phyloP scores from a whole-genome alignment of 2,113 vertebrate genomes.

The Zosterops borbonicus region DNA sequence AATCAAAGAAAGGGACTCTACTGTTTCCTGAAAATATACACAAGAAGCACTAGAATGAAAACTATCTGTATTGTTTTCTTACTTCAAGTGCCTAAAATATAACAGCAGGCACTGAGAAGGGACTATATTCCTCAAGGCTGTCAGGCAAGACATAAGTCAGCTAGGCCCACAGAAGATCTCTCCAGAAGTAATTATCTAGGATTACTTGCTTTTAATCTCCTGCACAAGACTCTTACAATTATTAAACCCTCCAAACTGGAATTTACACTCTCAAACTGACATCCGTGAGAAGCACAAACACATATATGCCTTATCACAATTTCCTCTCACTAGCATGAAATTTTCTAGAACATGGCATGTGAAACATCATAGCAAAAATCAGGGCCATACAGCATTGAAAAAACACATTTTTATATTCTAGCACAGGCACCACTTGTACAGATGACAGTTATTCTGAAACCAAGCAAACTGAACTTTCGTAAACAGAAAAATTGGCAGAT shows the following conservation, averaged over 20 bases:
- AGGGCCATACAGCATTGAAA: background rate
- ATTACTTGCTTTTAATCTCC: background rate
- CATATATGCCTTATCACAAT: background rate
- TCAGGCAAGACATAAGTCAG: background rate
- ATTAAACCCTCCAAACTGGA: background rate
- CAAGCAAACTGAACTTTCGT: conserved; percentile 11
- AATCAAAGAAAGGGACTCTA: background rate
- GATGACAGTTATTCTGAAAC: conserved; percentile 2
- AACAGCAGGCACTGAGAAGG: background rate
- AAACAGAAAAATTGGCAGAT: conserved; percentile 22
- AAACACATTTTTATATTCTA: background rate
- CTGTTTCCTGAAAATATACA: background rate
- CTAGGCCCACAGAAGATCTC: background rate
- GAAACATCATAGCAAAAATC: background rate
- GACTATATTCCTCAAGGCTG: background rate
- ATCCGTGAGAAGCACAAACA: background rate
- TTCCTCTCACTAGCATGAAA: background rate
- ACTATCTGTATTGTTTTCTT: background rate
- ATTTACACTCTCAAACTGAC: background rate
- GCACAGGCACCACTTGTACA: background rate
- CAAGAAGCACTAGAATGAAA: background rate
- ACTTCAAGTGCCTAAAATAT: background rate
- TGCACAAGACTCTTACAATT: background rate
- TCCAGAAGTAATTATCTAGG: background rate
- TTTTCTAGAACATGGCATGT: background rate